A percentile compares a stretch with the other conserved stretches of the same genome.
Evolutionary conservation across 1,140 invertebrate species (phyloP).

Genomic region (Drosophila azteca): DNA sequence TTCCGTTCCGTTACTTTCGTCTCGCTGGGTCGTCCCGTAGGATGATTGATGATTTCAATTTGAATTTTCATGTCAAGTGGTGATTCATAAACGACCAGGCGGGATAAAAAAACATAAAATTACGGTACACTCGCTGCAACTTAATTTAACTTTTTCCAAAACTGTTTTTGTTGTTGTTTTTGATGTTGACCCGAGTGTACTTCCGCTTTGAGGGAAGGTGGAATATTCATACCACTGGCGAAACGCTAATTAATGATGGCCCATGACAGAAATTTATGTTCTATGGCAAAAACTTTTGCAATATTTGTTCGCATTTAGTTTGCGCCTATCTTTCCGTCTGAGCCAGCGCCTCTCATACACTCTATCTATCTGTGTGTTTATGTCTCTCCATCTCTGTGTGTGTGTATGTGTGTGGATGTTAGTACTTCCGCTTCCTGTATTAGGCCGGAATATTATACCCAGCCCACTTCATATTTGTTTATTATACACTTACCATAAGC

Average conservation of each 20-base stretch:
- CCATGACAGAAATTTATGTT: conserved; percentile 80
- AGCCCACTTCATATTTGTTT: conserved; percentile 60
- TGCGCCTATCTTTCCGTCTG: conserved; percentile 38
- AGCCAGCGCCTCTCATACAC: background rate
- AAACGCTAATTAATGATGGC: conserved; percentile 74
- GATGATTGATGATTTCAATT: conserved; percentile 83
- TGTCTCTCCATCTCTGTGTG: background rate
- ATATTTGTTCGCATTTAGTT: conserved; percentile 79
- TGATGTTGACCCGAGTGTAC: conserved; percentile 55
- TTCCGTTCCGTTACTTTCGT: conserved; percentile 41
- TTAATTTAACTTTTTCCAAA: conserved; percentile 76
- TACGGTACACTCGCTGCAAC: conserved; percentile 39
- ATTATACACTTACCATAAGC: conserved; percentile 40
- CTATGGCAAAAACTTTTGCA: conserved; percentile 74
- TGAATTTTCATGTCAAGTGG: conserved; percentile 75
- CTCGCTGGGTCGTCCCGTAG: conserved; percentile 16
- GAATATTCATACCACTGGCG: conserved; percentile 11
- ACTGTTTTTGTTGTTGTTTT: conserved; percentile 37
- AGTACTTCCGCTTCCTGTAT: conserved; percentile 77
- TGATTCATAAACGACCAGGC: conserved; percentile 55
- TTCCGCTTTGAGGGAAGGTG: conserved; percentile 45
- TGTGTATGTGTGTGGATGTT: conserved; percentile 30
- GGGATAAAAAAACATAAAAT: conserved; percentile 18
- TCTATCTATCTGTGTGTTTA: too few species aligned
- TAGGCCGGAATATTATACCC: conserved; percentile 59